phyloP scores from a whole-genome alignment of 1,140 invertebrate species.

The Chymomyza costata region DNA sequence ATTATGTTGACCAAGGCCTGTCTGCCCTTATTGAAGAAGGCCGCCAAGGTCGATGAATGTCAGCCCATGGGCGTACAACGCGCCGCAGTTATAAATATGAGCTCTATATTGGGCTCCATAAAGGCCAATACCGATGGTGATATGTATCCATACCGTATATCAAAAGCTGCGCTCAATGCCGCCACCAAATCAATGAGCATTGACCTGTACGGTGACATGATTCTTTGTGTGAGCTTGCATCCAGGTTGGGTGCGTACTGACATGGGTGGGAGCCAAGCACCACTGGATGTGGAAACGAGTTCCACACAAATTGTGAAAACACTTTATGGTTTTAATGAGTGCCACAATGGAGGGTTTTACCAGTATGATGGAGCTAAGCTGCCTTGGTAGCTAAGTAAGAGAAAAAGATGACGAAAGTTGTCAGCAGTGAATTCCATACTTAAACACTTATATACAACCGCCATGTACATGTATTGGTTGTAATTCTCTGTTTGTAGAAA shows the following conservation, averaged over 20 bases:
- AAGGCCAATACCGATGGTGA: background rate
- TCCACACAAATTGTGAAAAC: background rate
- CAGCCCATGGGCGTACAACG: background rate
- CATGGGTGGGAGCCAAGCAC: background rate
- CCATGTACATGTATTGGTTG: no score
- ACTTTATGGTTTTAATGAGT: background rate
- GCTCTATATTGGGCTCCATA: background rate
- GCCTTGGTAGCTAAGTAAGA: conserved; percentile 73
- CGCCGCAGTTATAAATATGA: background rate
- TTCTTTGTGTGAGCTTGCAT: background rate
- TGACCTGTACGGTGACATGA: background rate
- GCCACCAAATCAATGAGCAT: background rate
- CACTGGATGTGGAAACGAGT: background rate
- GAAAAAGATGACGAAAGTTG: no score
- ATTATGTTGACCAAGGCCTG: background rate
- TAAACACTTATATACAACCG: no score
- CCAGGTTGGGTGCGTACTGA: background rate
- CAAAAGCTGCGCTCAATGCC: background rate
- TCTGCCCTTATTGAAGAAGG: background rate
- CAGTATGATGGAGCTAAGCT: background rate
- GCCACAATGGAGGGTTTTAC: background rate
- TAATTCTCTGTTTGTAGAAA: no score
- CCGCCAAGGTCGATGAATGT: background rate
- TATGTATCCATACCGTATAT: background rate
- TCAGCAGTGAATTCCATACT: no score